phyloP scores from a whole-genome alignment of 2,113 vertebrate genomes.

The Tringa solitaria region DNA sequence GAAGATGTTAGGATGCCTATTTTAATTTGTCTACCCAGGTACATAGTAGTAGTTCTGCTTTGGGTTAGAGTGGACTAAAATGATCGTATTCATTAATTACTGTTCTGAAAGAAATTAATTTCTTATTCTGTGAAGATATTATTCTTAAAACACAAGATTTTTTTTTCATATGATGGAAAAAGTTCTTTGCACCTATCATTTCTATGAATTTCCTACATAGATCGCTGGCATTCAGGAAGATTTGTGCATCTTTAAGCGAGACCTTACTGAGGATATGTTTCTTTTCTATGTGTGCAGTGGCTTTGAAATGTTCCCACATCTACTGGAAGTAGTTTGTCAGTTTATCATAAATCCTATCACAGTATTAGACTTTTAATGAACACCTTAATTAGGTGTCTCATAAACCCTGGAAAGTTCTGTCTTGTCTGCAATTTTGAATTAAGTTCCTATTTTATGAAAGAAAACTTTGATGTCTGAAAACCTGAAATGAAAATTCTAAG shows the following conservation, averaged over 20 bases:
- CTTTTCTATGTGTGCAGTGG: background rate
- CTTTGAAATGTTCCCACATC: background rate
- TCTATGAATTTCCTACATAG: background rate
- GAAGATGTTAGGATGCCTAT: background rate
- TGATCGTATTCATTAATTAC: background rate
- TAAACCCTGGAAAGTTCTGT: background rate
- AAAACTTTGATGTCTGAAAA: background rate
- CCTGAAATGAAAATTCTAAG: background rate
- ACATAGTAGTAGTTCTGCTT: rapidly evolving
- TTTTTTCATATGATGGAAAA: background rate
- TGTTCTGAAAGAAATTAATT: background rate
- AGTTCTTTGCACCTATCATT: background rate
- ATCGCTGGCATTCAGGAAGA: background rate
- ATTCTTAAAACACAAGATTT: background rate
- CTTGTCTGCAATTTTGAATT: background rate
- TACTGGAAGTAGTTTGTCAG: background rate
- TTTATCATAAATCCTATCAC: background rate
- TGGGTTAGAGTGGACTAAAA: background rate
- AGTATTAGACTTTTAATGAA: background rate
- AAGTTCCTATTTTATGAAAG: background rate
- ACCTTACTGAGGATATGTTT: background rate
- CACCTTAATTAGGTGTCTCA: background rate
- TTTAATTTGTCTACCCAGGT: background rate
- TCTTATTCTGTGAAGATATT: background rate
- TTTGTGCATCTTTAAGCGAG: background rate